Evolutionary conservation across 2,888 invertebrate genomes (phyloP).

Genomic region (Acronicta psi): DNA sequence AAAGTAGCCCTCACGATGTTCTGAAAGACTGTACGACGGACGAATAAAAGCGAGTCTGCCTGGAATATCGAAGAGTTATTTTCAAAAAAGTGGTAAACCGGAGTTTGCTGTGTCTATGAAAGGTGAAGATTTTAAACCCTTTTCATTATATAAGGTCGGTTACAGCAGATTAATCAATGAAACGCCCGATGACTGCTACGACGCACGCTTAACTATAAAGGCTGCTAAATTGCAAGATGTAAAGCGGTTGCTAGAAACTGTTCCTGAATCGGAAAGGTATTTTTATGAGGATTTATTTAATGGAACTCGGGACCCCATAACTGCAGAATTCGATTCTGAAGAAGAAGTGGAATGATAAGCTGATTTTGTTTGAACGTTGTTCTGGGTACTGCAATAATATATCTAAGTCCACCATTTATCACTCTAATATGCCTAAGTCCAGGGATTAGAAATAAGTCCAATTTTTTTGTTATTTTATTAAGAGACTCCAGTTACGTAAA

Average conservation of each 20-base stretch:
- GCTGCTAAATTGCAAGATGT: constrained; percentile 22
- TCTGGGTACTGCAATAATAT: constrained; percentile 11
- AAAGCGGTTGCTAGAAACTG: constrained; percentile 17
- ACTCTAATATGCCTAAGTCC: too few species aligned
- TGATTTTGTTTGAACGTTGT: constrained; percentile 4
- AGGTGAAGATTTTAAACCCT: constrained; percentile 17
- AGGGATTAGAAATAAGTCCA: too few species aligned
- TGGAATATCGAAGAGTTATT: constrained; percentile 2
- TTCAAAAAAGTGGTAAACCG: constrained; percentile 1
- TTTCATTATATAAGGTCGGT: constrained; percentile 20
- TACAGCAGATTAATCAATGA: constrained; percentile 17
- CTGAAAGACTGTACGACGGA: not conserved
- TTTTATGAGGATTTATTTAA: constrained; percentile 27
- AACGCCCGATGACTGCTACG: constrained; percentile 13
- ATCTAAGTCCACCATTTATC: constrained; percentile 78
- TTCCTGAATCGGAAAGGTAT: constrained; percentile 22
- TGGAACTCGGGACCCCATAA: constrained; percentile 6
- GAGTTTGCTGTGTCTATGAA: constrained; percentile 10
- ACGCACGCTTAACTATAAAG: constrained; percentile 17
- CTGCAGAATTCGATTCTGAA: constrained; percentile 3
- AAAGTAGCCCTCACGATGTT: too few species aligned
- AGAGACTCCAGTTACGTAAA: not conserved
- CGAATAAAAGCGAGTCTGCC: constrained; percentile 4
- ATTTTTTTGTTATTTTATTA: not conserved
- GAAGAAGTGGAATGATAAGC: constrained; percentile 13